Percentiles rank a stretch among this genome's conserved stretches.
Conservation (phyloP, 2,797 vertebrate species). For the Platalea minor region DNA sequence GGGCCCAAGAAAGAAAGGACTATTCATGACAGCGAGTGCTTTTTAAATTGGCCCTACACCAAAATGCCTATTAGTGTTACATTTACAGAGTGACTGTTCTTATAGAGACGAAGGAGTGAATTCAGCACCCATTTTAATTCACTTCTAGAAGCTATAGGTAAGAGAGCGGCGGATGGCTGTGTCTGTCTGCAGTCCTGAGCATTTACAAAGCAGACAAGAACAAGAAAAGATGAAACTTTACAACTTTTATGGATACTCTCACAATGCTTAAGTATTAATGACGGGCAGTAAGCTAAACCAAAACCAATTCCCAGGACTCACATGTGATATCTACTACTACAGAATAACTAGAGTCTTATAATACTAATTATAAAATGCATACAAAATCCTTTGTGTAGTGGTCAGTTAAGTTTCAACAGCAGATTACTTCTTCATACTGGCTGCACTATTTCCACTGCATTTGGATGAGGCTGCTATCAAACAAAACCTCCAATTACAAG, state of each 20-base stretch:
- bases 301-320: background rate
- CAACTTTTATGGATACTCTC: background rate
- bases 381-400: background rate
- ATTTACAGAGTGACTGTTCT: background rate
- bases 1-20: background rate
- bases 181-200: background rate
- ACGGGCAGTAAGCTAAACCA: background rate
- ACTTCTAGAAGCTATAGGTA: background rate
- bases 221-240: background rate
- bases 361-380: background rate
- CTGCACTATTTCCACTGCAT: background rate
- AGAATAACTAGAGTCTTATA: background rate
- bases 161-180: background rate
- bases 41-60: background rate
- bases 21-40: background rate
- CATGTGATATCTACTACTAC: background rate
- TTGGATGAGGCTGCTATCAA: background rate
- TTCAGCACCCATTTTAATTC: background rate
- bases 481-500: background rate
- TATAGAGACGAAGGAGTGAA: background rate
- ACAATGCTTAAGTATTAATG: background rate
- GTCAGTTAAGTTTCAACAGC: background rate
- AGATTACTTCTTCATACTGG: background rate
- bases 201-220: background rate
- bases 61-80: background rate